Evolutionary conservation across 1,140 invertebrate genomes (phyloP), one percentile per base, ranked within the genome.

Genomic region (Drosophila lacteicornis): DNA sequence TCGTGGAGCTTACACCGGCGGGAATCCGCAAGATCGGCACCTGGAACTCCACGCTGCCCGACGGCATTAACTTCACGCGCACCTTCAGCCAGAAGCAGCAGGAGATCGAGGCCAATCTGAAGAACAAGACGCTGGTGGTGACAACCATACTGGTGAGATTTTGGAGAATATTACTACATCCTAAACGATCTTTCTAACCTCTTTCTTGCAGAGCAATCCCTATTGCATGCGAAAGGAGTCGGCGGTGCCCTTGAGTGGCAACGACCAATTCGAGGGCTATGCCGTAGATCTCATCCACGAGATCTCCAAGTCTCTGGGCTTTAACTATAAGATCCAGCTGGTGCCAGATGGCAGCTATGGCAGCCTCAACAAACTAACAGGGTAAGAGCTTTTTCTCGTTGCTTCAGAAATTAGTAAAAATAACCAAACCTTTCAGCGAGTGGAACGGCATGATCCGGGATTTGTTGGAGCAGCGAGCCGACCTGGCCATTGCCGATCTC

Each of bases 371-470:
- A 94, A 95, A 68, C 94, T 96, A 83, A 96, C 95, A 0, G 88
- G 88, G 92, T 92, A 79, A 38, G 4, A 42, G 6, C 3, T 12
- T 1, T 15, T 6, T 1, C 17, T 6, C 0, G 12, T 13, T 0
- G 0, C 8, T 9, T 22, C 0, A 5, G 36, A 36, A 30, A 17
- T 1, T 50, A 50, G 25, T 25, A n/a, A 45, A n/a, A 40, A 9
- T 25, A 43, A 17, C 12, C 11, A n/a, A 19, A 13, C 43, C 12
- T 19, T 38, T 9, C 0, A 96, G 95, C 85, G 96, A 97, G 93
- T 99, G 98, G 98, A 98, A 98, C 91, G 98, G 98, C 43, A 98
- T 99, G 96, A 98, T 99, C 76, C 96, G 96, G 75, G 97, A 99
- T 92, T 94, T 99, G 3, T 93, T 98, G 51, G 97, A 98, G 88